Evolutionary conservation across 2,888 invertebrate species (phyloP), one percentile per base, ranked within the genome.

Genomic region (Neoitamus cyanurus): DNA sequence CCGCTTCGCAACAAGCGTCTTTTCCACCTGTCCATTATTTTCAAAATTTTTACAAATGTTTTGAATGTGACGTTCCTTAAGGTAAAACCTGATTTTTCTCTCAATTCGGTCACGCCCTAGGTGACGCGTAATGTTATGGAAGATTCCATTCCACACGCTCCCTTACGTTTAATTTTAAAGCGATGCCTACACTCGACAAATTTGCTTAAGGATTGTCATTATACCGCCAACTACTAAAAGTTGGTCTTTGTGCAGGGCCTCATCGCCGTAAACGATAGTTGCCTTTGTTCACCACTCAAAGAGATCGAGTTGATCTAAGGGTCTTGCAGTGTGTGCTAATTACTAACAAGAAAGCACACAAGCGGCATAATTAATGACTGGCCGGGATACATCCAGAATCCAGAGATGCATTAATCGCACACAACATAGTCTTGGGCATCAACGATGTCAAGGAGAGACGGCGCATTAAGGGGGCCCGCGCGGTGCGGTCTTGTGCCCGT

Each of bases 331-430:
- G 58, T 31, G 78, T 58, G 78, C 78, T 80, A 58, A 80, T 80
- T 58, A 80, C 78, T 31, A 80, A 80, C 46, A 80, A 80, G 34
- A 80, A 80, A 80, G 58, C 58, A 58, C 78, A 80, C 48, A 80
- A 80, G 78, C 31, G 20, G 34, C 78, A 58, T 80, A 80, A 80
- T 80, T 80, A 80, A 80, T 80, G 48, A 31, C 58, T n/a, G 20
- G 58, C 11, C 58, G 9, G 31, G n/a, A 11, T 34, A 9, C 58
- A 9, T 58, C 1, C 58, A 58, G 31, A 25, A n/a, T 46, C 42
- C 42, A 30, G 28, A 34, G 34, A 34, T 58, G 58, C 58, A 58
- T 58, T 75, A 75, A 75, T 75, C 42, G 28, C 75, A 75, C 42
- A 75, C 75, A 75, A 25, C 58, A 25, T 0, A 30, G 42, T 28